These are phyloP conservation scores for Eupsilia transversa DNA, from an alignment of 2,888 invertebrate genomes.

Conservation along the genomic window DNA sequence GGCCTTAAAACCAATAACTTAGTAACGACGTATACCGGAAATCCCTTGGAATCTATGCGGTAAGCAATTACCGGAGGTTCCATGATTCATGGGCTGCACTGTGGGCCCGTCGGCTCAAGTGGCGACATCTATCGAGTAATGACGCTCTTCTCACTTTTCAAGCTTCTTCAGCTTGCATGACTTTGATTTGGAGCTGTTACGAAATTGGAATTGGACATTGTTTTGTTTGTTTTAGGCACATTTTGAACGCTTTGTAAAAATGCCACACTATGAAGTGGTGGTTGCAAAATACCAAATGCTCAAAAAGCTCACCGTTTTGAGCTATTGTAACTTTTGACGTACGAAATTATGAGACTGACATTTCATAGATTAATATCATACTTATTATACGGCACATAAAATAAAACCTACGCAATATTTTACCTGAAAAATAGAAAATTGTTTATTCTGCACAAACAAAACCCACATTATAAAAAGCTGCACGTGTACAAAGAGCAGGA, in stretches of 20 bases:
- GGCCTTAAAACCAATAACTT: constrained; percentile 8
- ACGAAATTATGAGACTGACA: background rate
- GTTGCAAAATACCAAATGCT: background rate
- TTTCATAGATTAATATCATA: background rate
- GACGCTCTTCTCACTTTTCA: constrained; percentile 42
- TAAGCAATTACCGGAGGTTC: constrained; percentile 49
- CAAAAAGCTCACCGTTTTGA: background rate
- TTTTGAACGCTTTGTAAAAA: background rate
- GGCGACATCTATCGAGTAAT: constrained; percentile 42
- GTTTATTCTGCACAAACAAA: no score
- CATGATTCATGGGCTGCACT: constrained; percentile 41
- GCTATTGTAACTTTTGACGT: background rate
- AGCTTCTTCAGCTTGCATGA: constrained; percentile 15
- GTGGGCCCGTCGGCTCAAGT: constrained; percentile 24
- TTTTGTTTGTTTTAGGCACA: background rate
- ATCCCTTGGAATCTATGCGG: constrained; percentile 25
- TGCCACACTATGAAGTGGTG: background rate
- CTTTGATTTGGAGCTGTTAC: constrained; percentile 7
- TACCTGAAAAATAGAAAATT: no score
- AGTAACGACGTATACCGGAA: constrained; percentile 37
- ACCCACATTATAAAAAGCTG: no score
- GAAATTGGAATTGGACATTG: background rate
- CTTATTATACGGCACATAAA: background rate
- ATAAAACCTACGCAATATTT: background rate
- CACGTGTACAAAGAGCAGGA: background rate